Conservation (phyloP, 2,113 vertebrate species). For the Cavia aperea region DNA sequence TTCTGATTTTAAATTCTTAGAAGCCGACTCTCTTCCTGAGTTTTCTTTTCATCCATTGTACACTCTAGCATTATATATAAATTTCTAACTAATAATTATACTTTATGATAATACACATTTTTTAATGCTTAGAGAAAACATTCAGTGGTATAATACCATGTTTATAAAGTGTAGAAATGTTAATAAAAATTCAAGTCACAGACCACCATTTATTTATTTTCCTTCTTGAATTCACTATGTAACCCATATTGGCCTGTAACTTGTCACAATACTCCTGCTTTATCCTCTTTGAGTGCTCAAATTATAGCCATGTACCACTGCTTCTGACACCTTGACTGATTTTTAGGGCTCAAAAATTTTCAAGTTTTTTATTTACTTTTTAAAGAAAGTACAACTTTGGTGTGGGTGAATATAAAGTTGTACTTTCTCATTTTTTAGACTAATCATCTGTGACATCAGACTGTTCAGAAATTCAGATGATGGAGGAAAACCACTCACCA, state of each 20-base stretch:
- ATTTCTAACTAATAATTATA: neutral
- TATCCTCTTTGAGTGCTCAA: neutral
- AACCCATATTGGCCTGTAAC: neutral
- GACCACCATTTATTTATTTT: conserved; percentile 11
- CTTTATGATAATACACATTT: neutral
- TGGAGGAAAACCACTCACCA: neutral
- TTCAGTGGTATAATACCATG: neutral
- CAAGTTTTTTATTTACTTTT: conserved; percentile 39
- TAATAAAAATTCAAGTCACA: conserved; percentile 29
- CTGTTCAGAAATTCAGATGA: neutral
- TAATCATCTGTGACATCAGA: neutral
- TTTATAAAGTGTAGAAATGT: conserved; percentile 18
- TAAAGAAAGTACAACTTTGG: conserved; percentile 9
- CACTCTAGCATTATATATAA: neutral
- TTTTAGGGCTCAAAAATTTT: conserved; percentile 15
- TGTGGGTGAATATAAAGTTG: neutral
- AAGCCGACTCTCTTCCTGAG: neutral
- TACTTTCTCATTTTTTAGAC: neutral
- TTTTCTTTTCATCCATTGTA: neutral
- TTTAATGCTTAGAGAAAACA: neutral
- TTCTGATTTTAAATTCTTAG: conserved; percentile 1
- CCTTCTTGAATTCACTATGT: neutral
- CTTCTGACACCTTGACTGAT: neutral
- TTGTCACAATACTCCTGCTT: neutral
- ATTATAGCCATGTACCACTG: neutral